phyloP scores from a whole-genome alignment of 1,140 invertebrate species.

The Adelges cooleyi region DNA sequence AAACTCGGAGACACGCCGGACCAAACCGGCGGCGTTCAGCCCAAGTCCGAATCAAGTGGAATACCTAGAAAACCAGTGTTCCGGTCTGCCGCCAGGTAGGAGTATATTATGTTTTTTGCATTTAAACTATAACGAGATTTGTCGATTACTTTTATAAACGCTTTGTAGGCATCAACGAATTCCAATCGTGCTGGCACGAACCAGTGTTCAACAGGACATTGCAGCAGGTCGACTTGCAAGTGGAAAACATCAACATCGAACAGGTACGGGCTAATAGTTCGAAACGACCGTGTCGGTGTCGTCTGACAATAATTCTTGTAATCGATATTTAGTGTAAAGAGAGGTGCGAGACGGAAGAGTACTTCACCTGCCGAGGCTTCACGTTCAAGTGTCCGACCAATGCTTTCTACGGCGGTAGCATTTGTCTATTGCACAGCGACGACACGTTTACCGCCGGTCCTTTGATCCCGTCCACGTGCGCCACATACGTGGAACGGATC shows the following conservation, averaged over 20 bases:
- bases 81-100: background rate
- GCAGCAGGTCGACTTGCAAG: slow-evolving; percentile 32
- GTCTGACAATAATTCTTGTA: background rate
- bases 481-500: slow-evolving; percentile 42
- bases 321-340: slow-evolving; percentile 41
- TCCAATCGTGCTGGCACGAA: slow-evolving; percentile 33
- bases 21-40: slow-evolving; percentile 42
- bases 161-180: background rate
- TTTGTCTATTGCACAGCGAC: slow-evolving; percentile 42
- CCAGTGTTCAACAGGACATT: slow-evolving; percentile 32
- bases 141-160: background rate
- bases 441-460: slow-evolving; percentile 39
- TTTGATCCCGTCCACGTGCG: slow-evolving; percentile 37
- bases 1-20: slow-evolving; percentile 42
- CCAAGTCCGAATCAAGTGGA: slow-evolving; percentile 33
- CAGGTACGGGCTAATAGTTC: slow-evolving; percentile 29
- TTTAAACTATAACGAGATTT: no score
- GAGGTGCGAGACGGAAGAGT: slow-evolving; percentile 41
- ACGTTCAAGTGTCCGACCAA: slow-evolving; percentile 35
- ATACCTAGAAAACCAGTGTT: slow-evolving; percentile 46
- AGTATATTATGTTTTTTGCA: no score
- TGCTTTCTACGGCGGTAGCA: slow-evolving; percentile 23
- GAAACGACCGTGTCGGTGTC: no score
- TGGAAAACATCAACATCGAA: slow-evolving; percentile 30
- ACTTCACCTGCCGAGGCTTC: slow-evolving; percentile 43